Conservation (phyloP, 2,888 invertebrate genomes). For the Machimus atricapillus region DNA sequence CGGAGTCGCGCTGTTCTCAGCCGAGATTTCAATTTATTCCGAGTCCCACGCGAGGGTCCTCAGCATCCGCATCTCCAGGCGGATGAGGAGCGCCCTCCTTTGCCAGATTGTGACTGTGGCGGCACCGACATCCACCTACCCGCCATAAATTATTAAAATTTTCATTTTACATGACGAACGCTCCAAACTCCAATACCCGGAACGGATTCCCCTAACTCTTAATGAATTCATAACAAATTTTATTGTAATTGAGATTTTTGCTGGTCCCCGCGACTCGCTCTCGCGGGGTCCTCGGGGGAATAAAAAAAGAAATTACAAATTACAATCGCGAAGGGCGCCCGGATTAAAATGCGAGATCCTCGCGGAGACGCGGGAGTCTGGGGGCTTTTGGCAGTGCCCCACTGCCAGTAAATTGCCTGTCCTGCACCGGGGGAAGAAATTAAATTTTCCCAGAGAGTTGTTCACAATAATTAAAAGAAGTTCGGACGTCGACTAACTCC, state of each 20-base stretch:
- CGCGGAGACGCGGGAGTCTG: not conserved
- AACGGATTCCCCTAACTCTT: not conserved
- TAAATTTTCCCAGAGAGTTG: not conserved
- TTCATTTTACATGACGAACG: slow-evolving; percentile 18
- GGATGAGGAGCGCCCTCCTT: not conserved
- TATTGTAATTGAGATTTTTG: slow-evolving; percentile 1
- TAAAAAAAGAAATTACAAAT: not conserved
- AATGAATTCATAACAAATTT: slow-evolving; percentile 8
- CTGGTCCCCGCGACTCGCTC: not conserved
- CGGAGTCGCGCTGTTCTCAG: not conserved
- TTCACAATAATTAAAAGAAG: not conserved
- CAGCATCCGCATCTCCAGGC: not conserved
- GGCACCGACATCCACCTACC: not conserved
- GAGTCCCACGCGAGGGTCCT: not conserved
- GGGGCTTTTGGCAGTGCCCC: not conserved
- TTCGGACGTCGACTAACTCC: not conserved
- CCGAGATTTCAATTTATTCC: slow-evolving; percentile 30
- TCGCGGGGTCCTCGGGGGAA: not conserved
- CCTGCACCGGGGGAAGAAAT: not conserved
- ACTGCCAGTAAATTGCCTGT: not conserved
- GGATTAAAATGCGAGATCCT: not conserved
- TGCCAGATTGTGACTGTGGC: not conserved
- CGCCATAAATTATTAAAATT: slow-evolving; percentile 27
- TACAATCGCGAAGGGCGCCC: not conserved
- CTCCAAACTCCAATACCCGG: not conserved